Evolutionary conservation across 2,888 invertebrate genomes (phyloP).

Genomic region (Phalera bucephala): DNA sequence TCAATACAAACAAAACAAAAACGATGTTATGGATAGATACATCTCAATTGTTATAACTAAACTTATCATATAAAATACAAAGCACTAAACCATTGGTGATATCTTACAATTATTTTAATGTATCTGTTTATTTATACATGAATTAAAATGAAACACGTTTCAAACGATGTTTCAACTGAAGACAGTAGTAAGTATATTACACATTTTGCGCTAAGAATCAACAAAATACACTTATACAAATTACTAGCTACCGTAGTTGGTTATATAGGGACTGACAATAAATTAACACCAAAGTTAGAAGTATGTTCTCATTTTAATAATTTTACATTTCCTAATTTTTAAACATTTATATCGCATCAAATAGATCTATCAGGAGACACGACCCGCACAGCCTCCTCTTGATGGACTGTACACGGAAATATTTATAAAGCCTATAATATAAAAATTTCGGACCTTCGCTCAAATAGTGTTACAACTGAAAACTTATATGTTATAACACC

Average conservation of each 20-base stretch:
- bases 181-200: slow-evolving; percentile 65
- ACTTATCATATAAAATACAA: slow-evolving; percentile 28
- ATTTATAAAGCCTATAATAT: too few species aligned
- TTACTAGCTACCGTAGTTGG: slow-evolving; percentile 58
- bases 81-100: slow-evolving; percentile 34
- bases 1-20: slow-evolving; percentile 18
- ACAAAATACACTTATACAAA: slow-evolving; percentile 74
- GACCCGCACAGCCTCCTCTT: slow-evolving; percentile 38
- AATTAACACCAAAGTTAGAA: slow-evolving; percentile 36
- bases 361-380: slow-evolving; percentile 30
- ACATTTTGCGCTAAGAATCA: slow-evolving; percentile 56
- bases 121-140: slow-evolving; percentile 24
- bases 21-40: slow-evolving; percentile 7
- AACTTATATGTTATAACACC: too few species aligned
- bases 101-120: slow-evolving; percentile 28
- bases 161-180: slow-evolving; percentile 55
- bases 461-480: not conserved
- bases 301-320: slow-evolving; percentile 38
- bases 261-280: slow-evolving; percentile 60
- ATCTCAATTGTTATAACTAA: slow-evolving; percentile 16
- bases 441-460: too few species aligned
- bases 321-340: slow-evolving; percentile 45
- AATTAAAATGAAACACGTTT: slow-evolving; percentile 35
- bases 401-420: slow-evolving; percentile 8
- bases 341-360: slow-evolving; percentile 42